Percentiles rank a stretch among this genome's conserved stretches.
phyloP scores from a whole-genome alignment of 1,140 invertebrate species.

The Apis florea region DNA sequence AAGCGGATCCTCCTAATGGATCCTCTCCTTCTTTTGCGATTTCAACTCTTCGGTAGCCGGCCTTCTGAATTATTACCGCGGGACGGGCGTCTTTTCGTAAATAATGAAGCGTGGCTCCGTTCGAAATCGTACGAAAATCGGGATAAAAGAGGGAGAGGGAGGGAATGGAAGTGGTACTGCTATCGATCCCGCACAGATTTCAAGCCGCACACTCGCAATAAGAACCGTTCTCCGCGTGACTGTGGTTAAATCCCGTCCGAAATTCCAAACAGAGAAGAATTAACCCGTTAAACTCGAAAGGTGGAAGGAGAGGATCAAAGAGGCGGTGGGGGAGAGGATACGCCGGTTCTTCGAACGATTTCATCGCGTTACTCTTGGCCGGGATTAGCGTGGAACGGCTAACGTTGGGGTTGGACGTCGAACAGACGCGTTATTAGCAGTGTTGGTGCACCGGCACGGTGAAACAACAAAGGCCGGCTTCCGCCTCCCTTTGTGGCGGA shows the following conservation, averaged over 20 bases:
- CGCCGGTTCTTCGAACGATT: slow-evolving; percentile 11
- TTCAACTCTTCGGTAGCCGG: slow-evolving; percentile 42
- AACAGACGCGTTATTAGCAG: slow-evolving; percentile 43
- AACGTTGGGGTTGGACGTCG: slow-evolving; percentile 52
- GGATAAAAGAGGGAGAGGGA: no score
- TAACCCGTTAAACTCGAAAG: neutral
- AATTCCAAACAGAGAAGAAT: neutral
- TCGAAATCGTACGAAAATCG: slow-evolving; percentile 32
- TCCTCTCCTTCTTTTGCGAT: slow-evolving; percentile 22
- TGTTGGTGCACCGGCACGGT: slow-evolving; percentile 55
- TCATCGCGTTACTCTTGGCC: slow-evolving; percentile 48
- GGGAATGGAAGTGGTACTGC: neutral
- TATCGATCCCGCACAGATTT: slow-evolving; percentile 25
- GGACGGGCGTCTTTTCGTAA: slow-evolving; percentile 38
- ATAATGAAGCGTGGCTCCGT: slow-evolving; percentile 49
- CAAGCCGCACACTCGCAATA: neutral
- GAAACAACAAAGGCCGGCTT: slow-evolving; percentile 76
- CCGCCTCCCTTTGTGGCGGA: slow-evolving; percentile 69
- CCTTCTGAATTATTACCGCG: slow-evolving; percentile 55
- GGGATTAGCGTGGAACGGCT: slow-evolving; percentile 52
- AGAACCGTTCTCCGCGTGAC: neutral
- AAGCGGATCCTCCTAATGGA: slow-evolving; percentile 44
- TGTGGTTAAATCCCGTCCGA: neutral
- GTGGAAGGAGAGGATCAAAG: neutral
- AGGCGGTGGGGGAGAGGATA: neutral